Evolutionary conservation across 1,140 invertebrate species (phyloP), one percentile per base, ranked within the genome.

Genomic region (Caenorhabditis brenneri): DNA sequence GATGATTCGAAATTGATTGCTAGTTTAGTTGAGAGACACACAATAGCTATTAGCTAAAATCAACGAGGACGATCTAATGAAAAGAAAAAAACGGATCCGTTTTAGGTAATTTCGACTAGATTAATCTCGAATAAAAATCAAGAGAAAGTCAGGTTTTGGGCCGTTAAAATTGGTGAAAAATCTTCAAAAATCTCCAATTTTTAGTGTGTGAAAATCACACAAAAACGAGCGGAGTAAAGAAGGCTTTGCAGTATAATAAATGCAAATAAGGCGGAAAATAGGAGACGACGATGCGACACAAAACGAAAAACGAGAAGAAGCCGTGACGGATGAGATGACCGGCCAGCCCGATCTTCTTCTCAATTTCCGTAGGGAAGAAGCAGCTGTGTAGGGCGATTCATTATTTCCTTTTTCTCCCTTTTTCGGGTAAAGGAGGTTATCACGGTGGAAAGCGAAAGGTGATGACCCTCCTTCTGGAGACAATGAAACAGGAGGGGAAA

Each of bases 361-460:
- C 65, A 74, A 46, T 74, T 42, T 74, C 65, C 65, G 65, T 7
- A 2, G 65, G 53, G n/a, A 10, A n/a, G 16, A 51, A 9, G 7
- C 12, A 10, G 53, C 24, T 42, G 39, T 12, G 12, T 42, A 5
- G n/a, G 5, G 12, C 39, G 39, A 42, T 42, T 42, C 39, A 42
- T 42, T 42, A 42, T 42, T 42, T 42, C 39, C 5, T 42, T 42
- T 6, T 42, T 42, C 39, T 58, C 9, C 24, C n/a, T 15, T 65
- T n/a, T n/a, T n/a, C 60, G 19, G 19, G 49, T 51, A 74, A 74
- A 74, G 22, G 65, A 74, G 65, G 65, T 74, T 74, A 74, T 74
- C 65, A 74, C 42, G 9, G 16, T 12, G 36, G 65, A 74, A 74
- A 74, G 65, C 36, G 65, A 74, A 42, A 74, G 65, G 65, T 46